phyloP scores from a whole-genome alignment of 1,140 invertebrate genomes.

The Aleiodes sp. region DNA sequence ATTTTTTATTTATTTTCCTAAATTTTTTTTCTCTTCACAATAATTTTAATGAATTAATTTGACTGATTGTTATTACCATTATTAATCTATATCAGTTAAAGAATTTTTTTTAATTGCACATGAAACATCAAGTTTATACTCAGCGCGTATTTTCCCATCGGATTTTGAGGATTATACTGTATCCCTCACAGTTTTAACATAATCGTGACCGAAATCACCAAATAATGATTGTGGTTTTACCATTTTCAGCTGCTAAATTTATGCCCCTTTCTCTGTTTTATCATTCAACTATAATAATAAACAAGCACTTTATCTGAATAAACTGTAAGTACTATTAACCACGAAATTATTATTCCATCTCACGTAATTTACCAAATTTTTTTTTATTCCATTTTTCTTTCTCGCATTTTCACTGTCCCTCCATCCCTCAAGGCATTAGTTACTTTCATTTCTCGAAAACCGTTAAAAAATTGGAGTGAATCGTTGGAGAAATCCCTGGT shows the following conservation, averaged over 20 bases:
- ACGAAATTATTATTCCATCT: neutral
- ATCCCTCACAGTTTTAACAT: neutral
- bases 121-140: neutral
- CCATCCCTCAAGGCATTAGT: too few relatives aligned
- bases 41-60: too few relatives aligned
- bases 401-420: too few relatives aligned
- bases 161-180: neutral
- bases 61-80: too few relatives aligned
- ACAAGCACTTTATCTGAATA: neutral
- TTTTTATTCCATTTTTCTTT: too few relatives aligned
- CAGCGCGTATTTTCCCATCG: neutral
- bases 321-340: neutral
- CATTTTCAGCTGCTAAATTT: neutral
- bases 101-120: too few relatives aligned
- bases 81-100: too few relatives aligned
- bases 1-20: too few relatives aligned
- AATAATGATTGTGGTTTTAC: neutral
- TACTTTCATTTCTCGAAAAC: too few relatives aligned
- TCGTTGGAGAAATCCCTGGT: neutral
- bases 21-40: too few relatives aligned
- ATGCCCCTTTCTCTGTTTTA: neutral
- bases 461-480: too few relatives aligned
- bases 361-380: neutral
- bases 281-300: neutral
- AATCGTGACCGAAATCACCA: neutral